Percentiles rank a stretch among this genome's conserved stretches.
These are phyloP conservation scores for Cecidostiba fungosa DNA, from an alignment of 2,888 invertebrate species.

Conservation along the genomic window DNA sequence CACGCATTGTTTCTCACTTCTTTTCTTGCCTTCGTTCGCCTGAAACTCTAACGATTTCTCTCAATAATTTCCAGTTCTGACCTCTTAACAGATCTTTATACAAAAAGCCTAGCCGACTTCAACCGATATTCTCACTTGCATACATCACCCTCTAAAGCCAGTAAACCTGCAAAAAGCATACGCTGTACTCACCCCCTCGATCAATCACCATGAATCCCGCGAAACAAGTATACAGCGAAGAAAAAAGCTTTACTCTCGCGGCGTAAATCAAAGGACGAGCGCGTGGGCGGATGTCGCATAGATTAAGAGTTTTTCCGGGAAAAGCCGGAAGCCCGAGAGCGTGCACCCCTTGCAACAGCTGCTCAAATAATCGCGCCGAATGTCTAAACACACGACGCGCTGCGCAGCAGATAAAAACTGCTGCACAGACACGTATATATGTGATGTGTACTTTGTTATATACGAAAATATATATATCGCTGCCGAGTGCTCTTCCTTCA, in stretches of 20 bases:
- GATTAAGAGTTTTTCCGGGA: conserved; percentile 65
- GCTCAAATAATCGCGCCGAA: conserved; percentile 68
- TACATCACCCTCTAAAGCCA: too few species aligned
- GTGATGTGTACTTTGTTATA: conserved; percentile 26
- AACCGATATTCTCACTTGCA: too few species aligned
- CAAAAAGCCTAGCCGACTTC: too few species aligned
- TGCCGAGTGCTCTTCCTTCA: not conserved
- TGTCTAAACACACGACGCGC: conserved; percentile 7
- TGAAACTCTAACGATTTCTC: too few species aligned
- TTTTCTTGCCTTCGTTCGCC: conserved; percentile 15
- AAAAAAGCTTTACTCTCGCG: not conserved
- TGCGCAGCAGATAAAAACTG: conserved; percentile 25
- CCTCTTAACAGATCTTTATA: too few species aligned
- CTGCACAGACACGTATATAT: conserved; percentile 45
- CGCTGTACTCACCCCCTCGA: not conserved
- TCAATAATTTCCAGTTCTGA: too few species aligned
- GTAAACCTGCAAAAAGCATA: too few species aligned
- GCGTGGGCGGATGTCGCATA: conserved; percentile 32
- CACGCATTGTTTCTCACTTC: conserved; percentile 44
- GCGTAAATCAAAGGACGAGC: conserved; percentile 5
- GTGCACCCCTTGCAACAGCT: conserved; percentile 66
- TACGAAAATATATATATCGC: conserved; percentile 8
- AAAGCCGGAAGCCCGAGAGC: conserved; percentile 65
- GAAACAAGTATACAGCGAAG: not conserved
- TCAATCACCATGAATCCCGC: not conserved